Base-by-base conservation (phyloP, 2,797 vertebrate genomes). In the Chaetophractus vellerosus region DNA sequence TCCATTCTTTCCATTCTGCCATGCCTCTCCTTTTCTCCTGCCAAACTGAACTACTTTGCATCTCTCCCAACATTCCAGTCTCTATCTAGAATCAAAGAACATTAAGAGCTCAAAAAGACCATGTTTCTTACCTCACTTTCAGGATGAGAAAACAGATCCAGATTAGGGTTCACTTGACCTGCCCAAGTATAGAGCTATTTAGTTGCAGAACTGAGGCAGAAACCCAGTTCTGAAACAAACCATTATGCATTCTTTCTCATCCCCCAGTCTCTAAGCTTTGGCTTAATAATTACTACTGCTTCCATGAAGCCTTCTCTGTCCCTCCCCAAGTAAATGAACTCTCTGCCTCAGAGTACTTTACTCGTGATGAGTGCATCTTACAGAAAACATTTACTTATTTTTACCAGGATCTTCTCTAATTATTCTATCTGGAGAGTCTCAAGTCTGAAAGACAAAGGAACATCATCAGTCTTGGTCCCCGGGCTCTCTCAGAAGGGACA, bases 341-440 rank as follows among this genome's bases (percentile, higher is more conserved):
- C 50, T 79, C 18, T 33, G 31, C 10, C 19, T 45, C 10, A 18
- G 38, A 41, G 12, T 45, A 19, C 48, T 90, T 55, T 33, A 18
- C 21, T 90, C 61, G 59, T 26, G 38, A 2, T 14, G 19, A 78
- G 8, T 61, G 12, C 31, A 84, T 59, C 26, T 85, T 72, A 76
- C 15, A 83, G 55, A 38, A 66, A 63, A 48, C 23, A 61, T 6
- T 64, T 64, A 41, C 9, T 92, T 74, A 41, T 75, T 68, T 88
- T 88, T 57, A 74, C 55, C 15, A 21, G 36, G 52, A 76, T 91
- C 72, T 69, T 88, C 52, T 38, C 41, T 21, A 81, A 23, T 75
- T 93, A 80, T 76, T 93, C 61, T 88, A 18, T 26, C 28, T 96
- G 78, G 38, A 91, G 19, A 69, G 45, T 64, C 59, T 79, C 7